Evolutionary conservation across 64 coral and sea anemone genomes (phyloP), one percentile per base, ranked within the genome.

Genomic region (Montipora efflorescens): DNA sequence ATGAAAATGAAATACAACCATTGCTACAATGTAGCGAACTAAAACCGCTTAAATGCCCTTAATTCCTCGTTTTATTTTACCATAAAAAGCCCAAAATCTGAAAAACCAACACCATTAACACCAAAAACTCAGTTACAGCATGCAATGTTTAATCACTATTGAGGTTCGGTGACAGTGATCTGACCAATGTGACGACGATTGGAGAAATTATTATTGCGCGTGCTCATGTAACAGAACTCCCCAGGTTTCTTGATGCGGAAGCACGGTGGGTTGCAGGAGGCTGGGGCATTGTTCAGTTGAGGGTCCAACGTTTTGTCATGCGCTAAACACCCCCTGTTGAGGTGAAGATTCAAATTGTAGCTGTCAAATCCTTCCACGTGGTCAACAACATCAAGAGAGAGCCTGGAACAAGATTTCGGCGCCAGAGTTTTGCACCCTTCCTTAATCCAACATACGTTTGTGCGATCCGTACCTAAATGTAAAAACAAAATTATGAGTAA

Each of bases 361-460:
- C 46, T 72, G 48, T 89, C 48, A 76, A 76, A 89, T 76, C 76
- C 53, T 4, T 89, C 87, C 2, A 89, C 87, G 48, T 89, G 72
- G 47, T 89, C 87, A 76, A 89, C 70, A 0, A 89, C 87, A 10
- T 89, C 87, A 76, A 89, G 87, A 89, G 87, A 73, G 18, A 89
- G 52, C 19, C 70, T 89, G 87, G 70, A 76, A 59, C 87, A 89
- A 18, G 70, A 15, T 16, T 51, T 43, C 18, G 87, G 62, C 2
- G 48, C 52, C 16, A 89, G 71, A 36, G 70, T 19, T 23, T 19
- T 59, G n/a, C 87, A 89, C 23, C 87, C 87, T 89, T 89, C 87
- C 87, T 89, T 89, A 53, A 89, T 20, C 87, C 87, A 89, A 15
- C 87, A 89, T 4, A 89, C 87, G 87, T 89, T 89, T 46, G 87